Evolutionary conservation across 1,140 invertebrate species (phyloP).

Genomic region (Saccostrea glomerata): DNA sequence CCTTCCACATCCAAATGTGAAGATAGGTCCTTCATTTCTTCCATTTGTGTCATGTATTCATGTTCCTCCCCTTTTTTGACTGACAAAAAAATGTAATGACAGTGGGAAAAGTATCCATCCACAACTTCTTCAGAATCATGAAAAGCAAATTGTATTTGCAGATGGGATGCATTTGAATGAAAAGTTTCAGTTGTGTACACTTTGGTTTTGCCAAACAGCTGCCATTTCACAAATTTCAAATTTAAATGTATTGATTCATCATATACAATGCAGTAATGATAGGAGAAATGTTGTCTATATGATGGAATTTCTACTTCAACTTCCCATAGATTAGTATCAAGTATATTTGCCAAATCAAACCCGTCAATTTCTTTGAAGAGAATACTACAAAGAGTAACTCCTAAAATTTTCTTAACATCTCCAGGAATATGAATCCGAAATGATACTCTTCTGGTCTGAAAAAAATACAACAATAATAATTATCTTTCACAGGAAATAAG

Average conservation of each 20-base stretch:
- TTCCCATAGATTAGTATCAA: conserved; percentile 1
- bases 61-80: not conserved
- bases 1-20: not conserved
- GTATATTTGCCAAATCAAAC: not conserved
- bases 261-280: not conserved
- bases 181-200: not conserved
- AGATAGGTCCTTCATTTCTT: not conserved
- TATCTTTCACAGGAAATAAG: no score
- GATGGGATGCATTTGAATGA: no score
- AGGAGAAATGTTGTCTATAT: not conserved
- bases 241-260: not conserved
- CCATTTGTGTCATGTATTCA: not conserved
- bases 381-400: not conserved
- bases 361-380: not conserved
- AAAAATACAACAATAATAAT: no score
- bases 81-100: not conserved
- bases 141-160: not conserved
- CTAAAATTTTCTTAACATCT: not conserved
- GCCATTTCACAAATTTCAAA: not conserved
- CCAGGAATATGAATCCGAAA: not conserved
- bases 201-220: not conserved
- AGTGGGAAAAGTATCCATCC: conserved; percentile 4
- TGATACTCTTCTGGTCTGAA: no score
- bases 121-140: not conserved
- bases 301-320: not conserved